Percentiles rank a stretch among this genome's conserved stretches.
Conservation (phyloP, 2,797 vertebrate genomes). For the Pangasius djambal region DNA sequence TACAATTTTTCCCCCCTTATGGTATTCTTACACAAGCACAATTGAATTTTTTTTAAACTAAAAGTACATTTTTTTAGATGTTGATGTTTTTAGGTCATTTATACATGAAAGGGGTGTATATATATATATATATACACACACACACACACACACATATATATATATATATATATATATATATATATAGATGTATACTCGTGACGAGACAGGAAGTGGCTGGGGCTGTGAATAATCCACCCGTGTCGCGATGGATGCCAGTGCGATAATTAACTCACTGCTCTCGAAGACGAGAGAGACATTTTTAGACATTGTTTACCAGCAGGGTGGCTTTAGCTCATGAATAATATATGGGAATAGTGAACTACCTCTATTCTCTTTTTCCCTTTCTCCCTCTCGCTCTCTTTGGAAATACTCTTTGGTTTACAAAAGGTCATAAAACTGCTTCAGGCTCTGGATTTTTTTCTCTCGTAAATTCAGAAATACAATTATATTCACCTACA, state of each 20-base stretch:
- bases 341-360: slow-evolving; percentile 60
- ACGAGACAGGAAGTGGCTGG: slow-evolving; percentile 39
- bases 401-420: neutral
- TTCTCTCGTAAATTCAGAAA: neutral
- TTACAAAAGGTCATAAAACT: slow-evolving; percentile 10
- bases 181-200: neutral
- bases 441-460: neutral
- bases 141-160: no score
- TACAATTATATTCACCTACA: neutral
- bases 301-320: slow-evolving; percentile 56
- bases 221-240: slow-evolving; percentile 67
- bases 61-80: no score
- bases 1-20: no score
- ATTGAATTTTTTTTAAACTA: no score
- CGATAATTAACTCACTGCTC: slow-evolving; percentile 70
- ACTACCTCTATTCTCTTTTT: neutral
- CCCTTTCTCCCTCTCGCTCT: neutral
- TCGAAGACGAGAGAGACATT: slow-evolving; percentile 65
- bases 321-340: slow-evolving; percentile 59
- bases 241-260: slow-evolving; percentile 55
- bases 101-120: no score
- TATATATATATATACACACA: no score
- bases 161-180: no score
- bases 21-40: no score
- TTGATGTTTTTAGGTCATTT: no score